Evolutionary conservation across 2,113 vertebrate genomes (phyloP).

Genomic region (Istiophorus platypterus): DNA sequence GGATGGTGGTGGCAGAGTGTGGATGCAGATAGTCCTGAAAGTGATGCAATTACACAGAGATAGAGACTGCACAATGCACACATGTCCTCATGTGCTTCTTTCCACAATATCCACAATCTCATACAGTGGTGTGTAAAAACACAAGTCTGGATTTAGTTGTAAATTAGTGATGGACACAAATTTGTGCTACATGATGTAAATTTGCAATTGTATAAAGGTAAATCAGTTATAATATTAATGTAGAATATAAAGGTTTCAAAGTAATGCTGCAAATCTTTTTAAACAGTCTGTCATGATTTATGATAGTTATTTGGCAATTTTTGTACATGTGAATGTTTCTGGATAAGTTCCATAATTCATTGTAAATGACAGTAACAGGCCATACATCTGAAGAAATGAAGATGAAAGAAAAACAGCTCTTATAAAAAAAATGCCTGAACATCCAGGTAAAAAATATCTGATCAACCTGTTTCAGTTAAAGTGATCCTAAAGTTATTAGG

Average conservation of each 20-base stretch:
- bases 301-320: neutral
- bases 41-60: conserved; percentile 16
- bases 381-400: neutral
- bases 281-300: conserved; percentile 3
- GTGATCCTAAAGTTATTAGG: neutral
- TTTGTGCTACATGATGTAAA: conserved; percentile 60
- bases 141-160: conserved; percentile 59
- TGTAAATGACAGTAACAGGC: neutral
- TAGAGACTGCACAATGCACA: conserved; percentile 38
- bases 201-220: conserved; percentile 66
- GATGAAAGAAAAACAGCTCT: neutral
- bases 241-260: conserved; percentile 31
- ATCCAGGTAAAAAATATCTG: neutral
- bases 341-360: neutral
- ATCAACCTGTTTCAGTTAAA: neutral
- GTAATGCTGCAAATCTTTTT: conserved; percentile 13
- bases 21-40: conserved; percentile 93
- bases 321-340: conserved; percentile 24
- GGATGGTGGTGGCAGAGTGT: conserved; percentile 97
- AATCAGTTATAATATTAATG: conserved; percentile 25
- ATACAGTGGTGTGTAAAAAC: conserved; percentile 54
- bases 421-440: neutral
- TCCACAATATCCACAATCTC: conserved; percentile 26
- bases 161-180: conserved; percentile 54
- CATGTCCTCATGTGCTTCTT: conserved; percentile 6